These are phyloP conservation scores for Glossophaga mutica DNA, from an alignment of 2,797 vertebrate species.

Conservation along the genomic window DNA sequence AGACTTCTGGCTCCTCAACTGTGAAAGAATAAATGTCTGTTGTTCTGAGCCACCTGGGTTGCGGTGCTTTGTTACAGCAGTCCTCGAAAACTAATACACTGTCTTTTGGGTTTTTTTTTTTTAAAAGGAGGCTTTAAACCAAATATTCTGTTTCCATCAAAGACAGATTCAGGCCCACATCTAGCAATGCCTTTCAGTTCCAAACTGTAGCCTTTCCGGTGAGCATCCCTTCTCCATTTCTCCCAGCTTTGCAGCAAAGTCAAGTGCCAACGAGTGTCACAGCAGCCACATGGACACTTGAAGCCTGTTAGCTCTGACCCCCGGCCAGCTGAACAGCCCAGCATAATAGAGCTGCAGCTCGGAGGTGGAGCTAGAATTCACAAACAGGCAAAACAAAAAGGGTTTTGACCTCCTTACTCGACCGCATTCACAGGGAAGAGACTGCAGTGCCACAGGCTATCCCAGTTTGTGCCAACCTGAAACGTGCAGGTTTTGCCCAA, in stretches of 20 bases:
- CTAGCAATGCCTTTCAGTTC: neutral
- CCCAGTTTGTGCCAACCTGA: neutral
- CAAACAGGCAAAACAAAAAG: neutral
- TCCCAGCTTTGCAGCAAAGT: neutral
- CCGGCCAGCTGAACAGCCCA: neutral
- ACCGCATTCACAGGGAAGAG: neutral
- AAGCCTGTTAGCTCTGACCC: neutral
- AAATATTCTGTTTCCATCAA: conserved; percentile 19
- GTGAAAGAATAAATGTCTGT: neutral
- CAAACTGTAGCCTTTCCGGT: neutral
- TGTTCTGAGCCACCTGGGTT: neutral
- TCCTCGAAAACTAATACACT: neutral
- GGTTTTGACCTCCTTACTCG: neutral
- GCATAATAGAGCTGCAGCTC: neutral
- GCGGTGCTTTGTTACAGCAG: neutral
- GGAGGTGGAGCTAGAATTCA: neutral
- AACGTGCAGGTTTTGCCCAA: neutral
- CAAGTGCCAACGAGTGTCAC: neutral
- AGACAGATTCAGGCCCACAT: neutral
- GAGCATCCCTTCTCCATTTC: neutral
- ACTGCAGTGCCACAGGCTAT: neutral
- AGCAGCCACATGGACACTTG: neutral
- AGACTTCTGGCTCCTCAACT: neutral
- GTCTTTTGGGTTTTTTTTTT: neutral
- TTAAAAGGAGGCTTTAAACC: neutral